These are phyloP conservation scores for Tinamus major DNA, from an alignment of 2,797 vertebrate genomes.

Conservation along the genomic window DNA sequence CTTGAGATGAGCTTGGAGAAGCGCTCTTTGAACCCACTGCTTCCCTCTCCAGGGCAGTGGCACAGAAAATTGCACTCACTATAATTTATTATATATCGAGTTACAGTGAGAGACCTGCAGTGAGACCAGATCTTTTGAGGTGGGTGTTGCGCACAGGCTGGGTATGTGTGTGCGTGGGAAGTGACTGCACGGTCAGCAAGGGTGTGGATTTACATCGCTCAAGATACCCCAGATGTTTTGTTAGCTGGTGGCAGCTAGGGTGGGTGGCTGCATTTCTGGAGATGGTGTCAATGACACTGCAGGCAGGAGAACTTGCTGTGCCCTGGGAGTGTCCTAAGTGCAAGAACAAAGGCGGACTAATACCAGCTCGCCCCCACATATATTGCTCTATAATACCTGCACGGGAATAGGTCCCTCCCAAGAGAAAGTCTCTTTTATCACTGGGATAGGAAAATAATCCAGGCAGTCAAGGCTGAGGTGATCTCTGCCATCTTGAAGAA, in stretches of 20 bases:
- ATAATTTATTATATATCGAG: background rate
- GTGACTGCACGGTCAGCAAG: no score
- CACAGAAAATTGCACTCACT: fast-evolving
- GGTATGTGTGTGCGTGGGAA: background rate
- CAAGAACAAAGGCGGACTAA: background rate
- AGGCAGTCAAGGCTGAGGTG: background rate
- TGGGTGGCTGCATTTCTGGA: background rate
- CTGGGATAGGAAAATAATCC: background rate
- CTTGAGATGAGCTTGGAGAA: background rate
- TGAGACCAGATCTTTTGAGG: background rate
- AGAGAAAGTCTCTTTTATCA: background rate
- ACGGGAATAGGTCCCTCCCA: background rate
- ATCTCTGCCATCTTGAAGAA: background rate
- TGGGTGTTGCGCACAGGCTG: background rate
- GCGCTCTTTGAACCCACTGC: background rate
- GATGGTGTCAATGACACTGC: background rate
- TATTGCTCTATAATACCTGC: fast-evolving
- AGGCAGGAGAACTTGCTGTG: background rate
- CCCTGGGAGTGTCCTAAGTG: background rate
- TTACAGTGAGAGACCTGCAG: background rate
- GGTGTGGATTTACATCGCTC: background rate
- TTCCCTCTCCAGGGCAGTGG: background rate
- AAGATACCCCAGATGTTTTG: background rate
- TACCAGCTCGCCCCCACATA: fast-evolving
- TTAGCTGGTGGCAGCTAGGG: background rate